Base-by-base conservation (phyloP, 2,113 vertebrate genomes). In the Ivindomyrus marchei region DNA sequence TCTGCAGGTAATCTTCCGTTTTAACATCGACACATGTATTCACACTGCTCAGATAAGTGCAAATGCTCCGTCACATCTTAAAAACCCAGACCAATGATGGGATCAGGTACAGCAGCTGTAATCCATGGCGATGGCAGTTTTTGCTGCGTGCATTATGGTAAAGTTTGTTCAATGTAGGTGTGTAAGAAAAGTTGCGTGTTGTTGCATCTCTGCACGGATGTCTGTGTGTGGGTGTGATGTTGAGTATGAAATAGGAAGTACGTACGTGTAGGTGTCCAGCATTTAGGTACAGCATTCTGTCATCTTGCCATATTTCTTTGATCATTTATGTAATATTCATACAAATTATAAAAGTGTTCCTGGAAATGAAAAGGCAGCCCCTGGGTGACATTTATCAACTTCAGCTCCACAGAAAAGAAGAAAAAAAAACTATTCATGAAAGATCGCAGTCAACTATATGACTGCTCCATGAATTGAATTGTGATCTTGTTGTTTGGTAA, bases 251-350 rank as follows among this genome's bases (percentile, higher is more conserved):
- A 88, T 88, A 88, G 53, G 56, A 62, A 66, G 56, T 66, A 9
- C 62, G 9, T 10, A 15, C 24, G 8, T n/a, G 56, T 8, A 3
- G 84, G 70, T n/a, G 11, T 46, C 17, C 87, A 88, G 87, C 19
- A 21, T 46, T 88, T 42, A 88, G 87, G 36, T 88, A 62, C 56
- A 66, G 87, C 52, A 88, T 88, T 88, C 56, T 88, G 87, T 88
- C 87, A 88, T 88, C 42, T 21, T 45, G 21, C 45, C 56, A 88
- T 39, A 27, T 88, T 46, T 42, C 53, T 62, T 36, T 45, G 19
- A 88, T 88, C 87, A 66, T 88, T 88, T 88, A 88, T 58, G 87
- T 88, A 88, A 62, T 36, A 88, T 17, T 62, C 53, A 88, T 36
- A 88, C 42, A 62, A 53, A 88, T 62, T 88, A 88, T 66, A 88